Evolutionary conservation across 2,113 vertebrate genomes (phyloP).

Genomic region (Silurus asotus): DNA sequence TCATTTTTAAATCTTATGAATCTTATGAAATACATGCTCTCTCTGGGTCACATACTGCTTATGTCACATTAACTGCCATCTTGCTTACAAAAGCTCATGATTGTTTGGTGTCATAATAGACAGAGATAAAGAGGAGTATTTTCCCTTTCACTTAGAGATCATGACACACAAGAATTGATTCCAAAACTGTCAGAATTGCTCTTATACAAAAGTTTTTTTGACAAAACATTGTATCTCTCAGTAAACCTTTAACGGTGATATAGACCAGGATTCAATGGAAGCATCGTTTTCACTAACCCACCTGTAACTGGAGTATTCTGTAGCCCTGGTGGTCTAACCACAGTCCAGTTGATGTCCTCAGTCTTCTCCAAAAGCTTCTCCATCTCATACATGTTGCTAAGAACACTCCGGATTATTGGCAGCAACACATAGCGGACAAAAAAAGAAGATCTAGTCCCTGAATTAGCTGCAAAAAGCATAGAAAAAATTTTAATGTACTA

Average conservation of each 20-base stretch:
- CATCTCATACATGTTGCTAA: constrained; percentile 80
- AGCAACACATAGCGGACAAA: constrained; percentile 75
- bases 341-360: constrained; percentile 75
- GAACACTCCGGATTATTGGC: constrained; percentile 75
- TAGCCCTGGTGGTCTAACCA: constrained; percentile 75
- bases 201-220: neutral
- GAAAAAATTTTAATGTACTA: neutral
- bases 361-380: constrained; percentile 68
- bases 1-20: too few species aligned
- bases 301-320: constrained; percentile 73
- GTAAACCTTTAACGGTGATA: neutral
- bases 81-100: too few species aligned
- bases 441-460: constrained; percentile 62
- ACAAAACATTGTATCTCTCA: neutral
- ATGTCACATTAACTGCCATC: too few species aligned
- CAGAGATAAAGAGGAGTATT: too few species aligned
- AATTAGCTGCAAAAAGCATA: constrained; percentile 64
- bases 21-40: too few species aligned
- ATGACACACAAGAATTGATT: too few species aligned
- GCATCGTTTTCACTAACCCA: constrained; percentile 45
- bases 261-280: neutral
- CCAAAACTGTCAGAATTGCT: too few species aligned
- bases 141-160: too few species aligned
- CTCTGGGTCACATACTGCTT: too few species aligned
- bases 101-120: too few species aligned